Evolutionary conservation across 2,888 invertebrate species (phyloP), one percentile per base, ranked within the genome.

Genomic region (Xanthorhoe spadicearia): DNA sequence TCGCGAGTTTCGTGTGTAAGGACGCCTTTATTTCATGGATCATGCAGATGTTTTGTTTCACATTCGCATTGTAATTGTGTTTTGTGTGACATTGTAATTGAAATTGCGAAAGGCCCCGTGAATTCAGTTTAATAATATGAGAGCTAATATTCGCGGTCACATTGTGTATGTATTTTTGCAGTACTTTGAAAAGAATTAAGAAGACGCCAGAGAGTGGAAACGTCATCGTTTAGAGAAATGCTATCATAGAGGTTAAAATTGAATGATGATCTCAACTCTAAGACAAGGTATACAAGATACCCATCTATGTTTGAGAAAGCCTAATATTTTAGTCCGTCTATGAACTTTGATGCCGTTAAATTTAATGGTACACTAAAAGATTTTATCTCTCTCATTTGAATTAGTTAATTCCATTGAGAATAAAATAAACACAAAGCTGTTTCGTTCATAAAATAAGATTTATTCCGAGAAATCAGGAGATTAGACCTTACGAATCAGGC

Each of bases 381-480:
- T 74, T 73, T 73, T 68, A 71, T 64, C 54, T 64, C 56, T 13
- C 15, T 35, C 48, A 61, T 74, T 66, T 51, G 43, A 69, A 70
- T 72, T 64, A 62, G 58, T 70, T 72, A 66, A 69, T 60, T 48
- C 50, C 52, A 65, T 61, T 53, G 43, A 52, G 49, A 55, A 62
- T 53, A 35, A 57, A 51, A 64, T 67, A 66, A 75, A 72, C 68
- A 66, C 49, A 28, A 50, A 46, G 66, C 54, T 63, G 57, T 62
- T 71, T 50, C 59, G 57, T 23, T 56, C 49, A 55, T 70, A 65
- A 70, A 69, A 67, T 43, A 57, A n/a, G 69, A 66, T 71, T 61
- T 68, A 63, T 61, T 60, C 60, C 55, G 53, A 69, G 66, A 70
- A 72, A 73, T 68, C 62, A 50, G 19, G 58, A 51, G 46, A 54